Conservation (phyloP, 2,888 invertebrate species). For the Heliconius sara region DNA sequence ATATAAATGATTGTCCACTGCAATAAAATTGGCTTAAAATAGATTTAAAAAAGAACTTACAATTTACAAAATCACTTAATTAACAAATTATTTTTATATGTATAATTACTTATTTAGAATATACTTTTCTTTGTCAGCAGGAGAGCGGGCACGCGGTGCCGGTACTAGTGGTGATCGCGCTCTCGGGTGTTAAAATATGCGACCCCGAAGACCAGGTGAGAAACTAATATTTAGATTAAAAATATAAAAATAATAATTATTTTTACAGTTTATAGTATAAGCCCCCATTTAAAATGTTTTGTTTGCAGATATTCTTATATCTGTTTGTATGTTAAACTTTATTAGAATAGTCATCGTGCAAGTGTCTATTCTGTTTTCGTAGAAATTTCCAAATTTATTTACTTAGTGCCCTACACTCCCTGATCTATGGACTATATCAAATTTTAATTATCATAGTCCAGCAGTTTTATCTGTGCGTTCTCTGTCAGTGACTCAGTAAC, state of each 20-base stretch:
- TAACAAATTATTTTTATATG: no score
- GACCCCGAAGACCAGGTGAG: conserved; percentile 91
- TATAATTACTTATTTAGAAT: conserved; percentile 4
- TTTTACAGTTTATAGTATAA: neutral
- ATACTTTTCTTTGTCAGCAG: conserved; percentile 64
- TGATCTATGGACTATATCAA: no score
- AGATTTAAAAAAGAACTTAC: neutral
- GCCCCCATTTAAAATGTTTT: neutral
- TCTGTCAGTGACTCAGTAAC: no score
- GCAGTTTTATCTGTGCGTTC: no score
- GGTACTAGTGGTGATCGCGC: conserved; percentile 89
- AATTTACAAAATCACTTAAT: no score
- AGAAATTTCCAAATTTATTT: no score
- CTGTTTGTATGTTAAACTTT: neutral
- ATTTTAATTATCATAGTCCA: no score
- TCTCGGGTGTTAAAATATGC: conserved; percentile 92
- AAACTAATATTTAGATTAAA: neutral
- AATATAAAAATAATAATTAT: neutral
- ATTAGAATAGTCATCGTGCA: no score
- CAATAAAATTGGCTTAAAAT: neutral
- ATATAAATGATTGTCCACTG: no score
- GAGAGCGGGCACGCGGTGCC: conserved; percentile 87
- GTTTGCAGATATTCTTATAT: neutral
- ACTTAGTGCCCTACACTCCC: no score
- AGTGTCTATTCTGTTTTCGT: no score